phyloP scores from a whole-genome alignment of 2,113 vertebrate species.

The Lophius piscatorius region DNA sequence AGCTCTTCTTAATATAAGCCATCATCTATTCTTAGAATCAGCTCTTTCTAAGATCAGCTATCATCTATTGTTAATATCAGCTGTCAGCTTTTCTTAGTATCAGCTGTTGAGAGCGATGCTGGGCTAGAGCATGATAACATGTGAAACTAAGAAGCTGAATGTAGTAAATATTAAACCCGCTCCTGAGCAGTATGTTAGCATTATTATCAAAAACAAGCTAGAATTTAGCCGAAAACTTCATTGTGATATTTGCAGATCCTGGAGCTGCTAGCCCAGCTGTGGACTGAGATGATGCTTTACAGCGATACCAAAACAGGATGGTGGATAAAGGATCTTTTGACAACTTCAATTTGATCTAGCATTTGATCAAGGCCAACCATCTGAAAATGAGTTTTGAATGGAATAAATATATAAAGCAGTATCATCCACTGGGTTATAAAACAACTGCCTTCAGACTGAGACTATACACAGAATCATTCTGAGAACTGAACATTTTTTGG shows the following conservation, averaged over 20 bases:
- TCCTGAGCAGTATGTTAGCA: neutral
- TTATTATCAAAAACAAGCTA: no score
- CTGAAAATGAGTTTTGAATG: conserved; percentile 1
- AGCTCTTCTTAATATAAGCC: no score
- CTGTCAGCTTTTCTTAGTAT: no score
- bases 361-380: neutral
- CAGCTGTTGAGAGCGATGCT: no score
- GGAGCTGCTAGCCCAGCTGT: no score
- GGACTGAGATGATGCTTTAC: neutral
- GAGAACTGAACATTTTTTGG: no score
- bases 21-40: no score
- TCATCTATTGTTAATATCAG: no score
- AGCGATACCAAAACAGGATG: neutral
- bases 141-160: neutral
- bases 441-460: no score
- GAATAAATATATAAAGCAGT: conserved; percentile 4
- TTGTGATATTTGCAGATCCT: neutral
- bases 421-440: conserved; percentile 9
- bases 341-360: conserved; percentile 3
- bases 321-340: neutral
- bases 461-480: no score
- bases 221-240: neutral
- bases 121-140: neutral
- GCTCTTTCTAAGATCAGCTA: no score
- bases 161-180: neutral